These are phyloP conservation scores for Elaphurus davidianus DNA, from an alignment of 2,113 vertebrate genomes.

Conservation along the genomic window DNA sequence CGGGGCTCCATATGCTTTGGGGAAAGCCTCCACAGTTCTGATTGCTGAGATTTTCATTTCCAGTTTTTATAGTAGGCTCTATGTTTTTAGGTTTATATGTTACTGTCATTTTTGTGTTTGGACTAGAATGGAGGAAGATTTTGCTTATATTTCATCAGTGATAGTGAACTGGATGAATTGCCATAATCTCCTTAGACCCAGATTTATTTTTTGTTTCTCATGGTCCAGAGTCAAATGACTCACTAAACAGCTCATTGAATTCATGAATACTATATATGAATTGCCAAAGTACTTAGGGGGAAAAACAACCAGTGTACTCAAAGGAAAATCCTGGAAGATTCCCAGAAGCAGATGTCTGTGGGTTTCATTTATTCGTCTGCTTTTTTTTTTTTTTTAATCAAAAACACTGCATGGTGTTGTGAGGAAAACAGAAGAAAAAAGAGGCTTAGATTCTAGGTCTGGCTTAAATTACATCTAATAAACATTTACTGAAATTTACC, in stretches of 20 bases:
- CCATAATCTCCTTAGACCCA: constrained; percentile 12
- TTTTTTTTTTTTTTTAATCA: constrained; percentile 20
- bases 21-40: neutral
- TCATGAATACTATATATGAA: constrained; percentile 26
- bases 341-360: constrained; percentile 17
- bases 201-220: constrained; percentile 62
- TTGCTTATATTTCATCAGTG: constrained; percentile 46
- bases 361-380: constrained; percentile 27
- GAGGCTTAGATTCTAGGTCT: neutral
- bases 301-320: neutral
- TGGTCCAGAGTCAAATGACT: constrained; percentile 53
- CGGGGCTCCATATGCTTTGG: neutral
- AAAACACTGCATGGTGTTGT: neutral
- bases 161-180: constrained; percentile 36
- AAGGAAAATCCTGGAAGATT: constrained; percentile 36
- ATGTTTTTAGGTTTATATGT: neutral
- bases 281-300: constrained; percentile 39
- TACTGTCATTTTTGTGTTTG: constrained; percentile 42
- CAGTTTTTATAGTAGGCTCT: neutral
- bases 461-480: neutral
- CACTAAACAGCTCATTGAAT: constrained; percentile 40
- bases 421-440: neutral
- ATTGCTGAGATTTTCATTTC: neutral
- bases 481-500: constrained; percentile 1
- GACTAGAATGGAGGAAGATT: constrained; percentile 16